Base-by-base conservation (phyloP, 1,140 invertebrate genomes). In the Aradophagus sp. region DNA sequence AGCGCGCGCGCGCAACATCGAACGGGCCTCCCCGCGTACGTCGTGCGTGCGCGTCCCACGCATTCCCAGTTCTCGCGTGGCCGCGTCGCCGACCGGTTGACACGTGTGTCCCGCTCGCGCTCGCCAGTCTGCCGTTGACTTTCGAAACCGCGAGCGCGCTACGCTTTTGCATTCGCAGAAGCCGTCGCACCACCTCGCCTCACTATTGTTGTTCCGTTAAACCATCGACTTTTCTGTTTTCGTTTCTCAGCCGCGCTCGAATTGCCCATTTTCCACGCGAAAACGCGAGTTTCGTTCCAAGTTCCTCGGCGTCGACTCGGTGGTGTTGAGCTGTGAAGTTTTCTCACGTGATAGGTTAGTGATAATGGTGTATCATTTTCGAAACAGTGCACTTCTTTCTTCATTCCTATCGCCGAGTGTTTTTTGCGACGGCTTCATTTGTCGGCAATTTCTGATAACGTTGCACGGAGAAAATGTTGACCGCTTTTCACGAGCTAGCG, bases 1-100 rank as follows among this genome's bases (percentile, higher is more conserved):
- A 62, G 16, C 12, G 58, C 45, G 45, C 48, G 61, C 61, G 50
- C 61, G 32, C 59, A 50, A 16, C 59, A 55, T 55, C 61, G 59
- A 53, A 12, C 50, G 41, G 48, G 32, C 50, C 34, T 53, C 48
- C 32, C 32, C 58, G 26, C 61, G 50, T 65, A 47, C 36, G 56
- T 13, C 36, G 45, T 50, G 56, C 59, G 61, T 65, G 42, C 34
- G 50, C 61, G 61, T 55, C 61, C 61, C 50, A 65, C 61, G 61
- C 61, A 65, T 65, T 48, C 61, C 50, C 61, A 65, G 61, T 65
- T 50, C 50, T 65, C 61, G 61, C 50, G 50, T 65, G 50, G 34
- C 61, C 61, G 61, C 61, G 61, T 55, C 35, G 50, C 50, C 50
- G 50, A 56, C 19, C 61, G 50, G 61, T 36, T 36, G 61, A 65